Base-by-base conservation (phyloP, 2,888 invertebrate species). In the Sicus ferrugineus region DNA sequence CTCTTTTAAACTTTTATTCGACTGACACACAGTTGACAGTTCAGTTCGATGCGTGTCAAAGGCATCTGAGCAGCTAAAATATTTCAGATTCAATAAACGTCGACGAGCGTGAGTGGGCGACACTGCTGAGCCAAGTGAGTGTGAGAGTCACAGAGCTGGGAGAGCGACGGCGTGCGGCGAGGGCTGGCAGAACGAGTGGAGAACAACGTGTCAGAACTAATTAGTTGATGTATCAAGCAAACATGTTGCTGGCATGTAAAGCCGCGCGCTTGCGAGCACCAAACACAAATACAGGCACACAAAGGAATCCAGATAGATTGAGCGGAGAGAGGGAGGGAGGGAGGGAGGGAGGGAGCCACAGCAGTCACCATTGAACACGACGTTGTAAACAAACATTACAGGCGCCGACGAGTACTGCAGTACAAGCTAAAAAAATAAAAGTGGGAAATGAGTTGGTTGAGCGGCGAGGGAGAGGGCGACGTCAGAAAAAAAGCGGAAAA, bases 141-240 rank as follows among this genome's bases (percentile, higher is more conserved):
- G 3, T 9, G 65, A 2, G 23, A 31, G 42, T 6, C 6, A 26
- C 6, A 7, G 62, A 16, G 30, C 21, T 2, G 19, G 42, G 50
- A 14, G n/a, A 48, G 11, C n/a, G 34, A 16, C 9, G 65, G 42
- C 30, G 28, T 26, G 28, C 31, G 52, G 23, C 68, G 19, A n/a
- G 7, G 6, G 23, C 50, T 21, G 50, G 50, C 54, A 23, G 54
- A 14, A 54, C 6, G 28, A 14, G 26, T 54, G 54, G 4, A 38
- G 65, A 67, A 67, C 73, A 74, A 74, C 71, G 72, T 74, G 73
- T 74, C 73, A 73, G 70, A 74, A 74, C 74, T 73, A 73, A 74
- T 73, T 74, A 73, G 72, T 67, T 67, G 59, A 67, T 67, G 67
- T 67, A 59, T 67, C 67, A 42, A 48, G 72, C 71, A 73, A 72